phyloP scores from a whole-genome alignment of 2,888 invertebrate species.

The Ormyrus labotus region DNA sequence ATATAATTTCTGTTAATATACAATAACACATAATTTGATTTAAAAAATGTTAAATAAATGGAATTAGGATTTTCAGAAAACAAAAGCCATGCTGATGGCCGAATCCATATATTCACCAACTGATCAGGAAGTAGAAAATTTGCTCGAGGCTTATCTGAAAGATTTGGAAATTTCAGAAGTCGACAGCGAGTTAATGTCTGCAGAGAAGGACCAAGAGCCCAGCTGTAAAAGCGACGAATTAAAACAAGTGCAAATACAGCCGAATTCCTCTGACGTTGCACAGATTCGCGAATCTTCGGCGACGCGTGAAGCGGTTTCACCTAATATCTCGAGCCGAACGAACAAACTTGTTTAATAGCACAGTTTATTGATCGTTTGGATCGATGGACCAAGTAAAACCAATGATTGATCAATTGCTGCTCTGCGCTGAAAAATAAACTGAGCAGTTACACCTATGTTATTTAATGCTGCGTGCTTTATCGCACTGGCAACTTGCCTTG shows the following conservation, averaged over 20 bases:
- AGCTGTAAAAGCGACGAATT: conserved; percentile 4
- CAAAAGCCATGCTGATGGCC: conserved; percentile 68
- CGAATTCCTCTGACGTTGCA: background rate
- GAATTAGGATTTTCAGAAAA: conserved; percentile 31
- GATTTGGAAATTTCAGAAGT: conserved; percentile 50
- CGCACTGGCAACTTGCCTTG: too few species aligned
- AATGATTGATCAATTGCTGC: background rate
- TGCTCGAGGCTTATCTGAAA: conserved; percentile 63
- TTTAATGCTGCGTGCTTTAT: background rate
- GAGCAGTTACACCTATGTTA: background rate
- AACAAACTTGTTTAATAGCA: conserved; percentile 73
- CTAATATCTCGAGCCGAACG: conserved; percentile 76
- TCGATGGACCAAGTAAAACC: conserved; percentile 70
- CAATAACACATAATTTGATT: too few species aligned
- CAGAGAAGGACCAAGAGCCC: background rate
- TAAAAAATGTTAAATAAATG: too few species aligned
- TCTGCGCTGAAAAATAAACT: conserved; percentile 16
- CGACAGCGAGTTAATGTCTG: conserved; percentile 8
- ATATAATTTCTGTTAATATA: too few species aligned
- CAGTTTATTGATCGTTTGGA: conserved; percentile 75
- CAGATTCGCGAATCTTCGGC: background rate
- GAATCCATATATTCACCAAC: conserved; percentile 70
- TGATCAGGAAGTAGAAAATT: conserved; percentile 68
- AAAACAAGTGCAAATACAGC: background rate
- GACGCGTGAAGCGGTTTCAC: conserved; percentile 52